Evolutionary conservation across 2,797 vertebrate genomes (phyloP), one percentile per base, ranked within the genome.

Genomic region (Ambastaia sidthimunki): DNA sequence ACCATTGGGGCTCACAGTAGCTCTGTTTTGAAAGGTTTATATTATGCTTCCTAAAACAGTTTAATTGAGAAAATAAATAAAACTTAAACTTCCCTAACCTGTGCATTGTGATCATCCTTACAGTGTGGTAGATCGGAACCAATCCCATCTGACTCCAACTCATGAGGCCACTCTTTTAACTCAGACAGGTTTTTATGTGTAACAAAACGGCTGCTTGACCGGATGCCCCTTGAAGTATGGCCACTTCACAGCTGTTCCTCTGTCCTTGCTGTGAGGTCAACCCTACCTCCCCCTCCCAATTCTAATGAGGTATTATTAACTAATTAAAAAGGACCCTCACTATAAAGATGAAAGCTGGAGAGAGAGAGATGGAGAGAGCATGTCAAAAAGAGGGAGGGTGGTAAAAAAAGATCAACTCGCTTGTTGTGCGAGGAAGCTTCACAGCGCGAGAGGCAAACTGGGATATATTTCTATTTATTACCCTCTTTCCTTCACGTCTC

Each of bases 401-500:
- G 78, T 68, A 80, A 83, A 37, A 77, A 80, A 71, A 81, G 70
- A 82, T 71, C 83, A 82, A 78, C 78, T 80, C 76, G 57, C 81
- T 87, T 80, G 50, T 85, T 79, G 66, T 74, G 77, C 57, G 57
- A 47, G 71, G 76, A 82, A 83, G 71, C 81, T 84, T 84, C 80
- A 67, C 80, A 83, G 82, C 37, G 62, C 83, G 83, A 69, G 77
- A 74, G 75, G 76, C 60, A 71, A 67, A 72, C 85, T 83, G 83
- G 84, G 81, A 80, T 82, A 83, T 78, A 44, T 83, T 83, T 80
- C 62, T 80, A 66, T 76, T 76, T 21, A 62, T 76, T 66, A 25
- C 68, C 76, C 70, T 75, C 71, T 71, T 71, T 71, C 81, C 63
- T 41, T 69, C 71, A 71, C 25, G 28, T 77, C 70, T 70, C 59